These are phyloP conservation scores for Anarrhichthys ocellatus DNA, from an alignment of 2,113 vertebrate genomes.

Conservation along the genomic window DNA sequence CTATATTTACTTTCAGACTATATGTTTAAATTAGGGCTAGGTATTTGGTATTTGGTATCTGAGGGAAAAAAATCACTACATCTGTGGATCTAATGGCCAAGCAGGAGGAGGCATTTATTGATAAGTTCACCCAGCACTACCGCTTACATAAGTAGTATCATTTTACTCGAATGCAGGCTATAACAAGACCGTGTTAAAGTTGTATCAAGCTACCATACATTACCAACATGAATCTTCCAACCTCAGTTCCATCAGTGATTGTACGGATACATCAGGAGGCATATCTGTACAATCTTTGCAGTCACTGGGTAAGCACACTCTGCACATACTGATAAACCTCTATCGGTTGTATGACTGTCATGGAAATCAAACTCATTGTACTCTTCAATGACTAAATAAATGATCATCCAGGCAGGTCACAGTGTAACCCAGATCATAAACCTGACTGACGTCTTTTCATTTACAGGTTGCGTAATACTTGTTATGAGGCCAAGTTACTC, in stretches of 20 bases:
- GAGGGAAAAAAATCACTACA: neutral
- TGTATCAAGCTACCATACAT: neutral
- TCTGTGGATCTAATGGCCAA: neutral
- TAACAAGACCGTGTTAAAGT: neutral
- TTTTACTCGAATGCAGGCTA: constrained; percentile 1
- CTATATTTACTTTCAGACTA: neutral
- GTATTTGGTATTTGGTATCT: neutral
- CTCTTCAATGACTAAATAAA: neutral
- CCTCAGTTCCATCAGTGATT: neutral
- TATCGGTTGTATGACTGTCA: neutral
- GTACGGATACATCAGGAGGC: neutral
- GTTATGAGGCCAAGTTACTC: neutral
- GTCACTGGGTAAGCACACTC: neutral
- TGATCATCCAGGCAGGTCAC: neutral
- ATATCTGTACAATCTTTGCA: neutral
- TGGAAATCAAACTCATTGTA: neutral
- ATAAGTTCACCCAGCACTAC: neutral
- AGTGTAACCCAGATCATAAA: neutral
- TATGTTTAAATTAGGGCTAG: neutral
- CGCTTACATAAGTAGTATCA: neutral
- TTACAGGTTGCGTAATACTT: neutral
- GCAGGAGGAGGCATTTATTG: constrained; percentile 1
- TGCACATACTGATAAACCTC: neutral
- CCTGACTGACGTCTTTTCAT: neutral
- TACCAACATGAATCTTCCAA: constrained; percentile 18